These are phyloP conservation scores for Enteromius treurensis DNA, from an alignment of 2,797 vertebrate genomes.

Conservation along the genomic window DNA sequence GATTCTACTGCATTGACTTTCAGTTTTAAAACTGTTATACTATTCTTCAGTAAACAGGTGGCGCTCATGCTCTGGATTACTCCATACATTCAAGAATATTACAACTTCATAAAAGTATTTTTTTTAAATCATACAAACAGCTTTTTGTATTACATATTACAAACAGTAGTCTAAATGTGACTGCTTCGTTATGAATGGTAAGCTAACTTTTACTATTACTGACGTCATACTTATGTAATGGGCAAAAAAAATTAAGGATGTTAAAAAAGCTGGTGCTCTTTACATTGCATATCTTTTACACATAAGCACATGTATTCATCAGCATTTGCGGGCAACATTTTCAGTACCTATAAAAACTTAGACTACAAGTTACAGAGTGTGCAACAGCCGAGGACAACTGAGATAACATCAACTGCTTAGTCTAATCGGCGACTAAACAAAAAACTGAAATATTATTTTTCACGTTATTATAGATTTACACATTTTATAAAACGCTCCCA, in stretches of 20 bases:
- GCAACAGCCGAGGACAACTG: neutral
- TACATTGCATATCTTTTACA: neutral
- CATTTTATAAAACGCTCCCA: neutral
- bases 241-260: neutral
- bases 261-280: neutral
- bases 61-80: slow-evolving; percentile 53
- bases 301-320: neutral
- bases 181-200: neutral
- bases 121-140: neutral
- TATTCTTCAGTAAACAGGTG: slow-evolving; percentile 46
- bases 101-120: slow-evolving; percentile 8
- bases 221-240: neutral
- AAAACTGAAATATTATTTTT: neutral
- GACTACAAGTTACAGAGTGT: neutral
- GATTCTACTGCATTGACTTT: neutral
- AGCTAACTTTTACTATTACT: neutral
- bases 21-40: neutral
- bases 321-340: neutral
- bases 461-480: neutral
- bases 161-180: neutral
- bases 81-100: neutral
- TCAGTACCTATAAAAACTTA: neutral
- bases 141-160: neutral
- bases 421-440: neutral
- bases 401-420: neutral